Evolutionary conservation across 1,140 invertebrate species (phyloP), one percentile per base, ranked within the genome.

Genomic region (Drosophila aff.): DNA sequence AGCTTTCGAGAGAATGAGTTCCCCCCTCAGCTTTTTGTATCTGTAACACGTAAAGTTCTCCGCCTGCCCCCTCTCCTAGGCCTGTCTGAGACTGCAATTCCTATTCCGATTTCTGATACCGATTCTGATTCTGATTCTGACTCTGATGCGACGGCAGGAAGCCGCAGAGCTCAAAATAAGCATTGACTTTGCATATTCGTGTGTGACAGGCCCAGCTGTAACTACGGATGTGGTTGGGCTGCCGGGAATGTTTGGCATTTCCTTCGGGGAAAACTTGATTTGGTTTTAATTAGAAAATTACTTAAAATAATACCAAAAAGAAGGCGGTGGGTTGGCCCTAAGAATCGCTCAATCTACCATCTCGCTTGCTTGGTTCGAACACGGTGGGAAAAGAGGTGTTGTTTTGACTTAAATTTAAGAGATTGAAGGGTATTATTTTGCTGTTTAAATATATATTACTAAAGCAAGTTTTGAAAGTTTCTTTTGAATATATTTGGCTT

Each of bases 281-380:
- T 73, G 43, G 36, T 72, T 73, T 85, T 86, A 85, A 85, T 85
- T 85, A 86, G 80, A 79, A 85, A 84, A 84, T 90, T 87, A 81
- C 82, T 87, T 90, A 84, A 87, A 89, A 79, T 87, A 87, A 87
- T 84, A 87, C 81, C 76, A 76, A 87, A 87, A 76, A 76, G 72
- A 84, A 84, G 85, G 81, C 81, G 78, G 80, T 87, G 81, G 83
- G 73, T 66, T 50, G 81, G 64, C 77, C 77, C 83, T 79, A 79
- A 50, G 81, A 87, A 87, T 87, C 84, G 84, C 84, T 87, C 84
- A 87, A 87, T 87, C 84, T 81, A 52, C 55, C 55, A 50, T 61
- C 66, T 50, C n/a, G 43, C 36, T 50, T 61, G 38, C 23, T 52
- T 16, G 52, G 2, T 9, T 31, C 1, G 38, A 62, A 57, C 73